Conservation (phyloP, 2,113 vertebrate genomes). For the Vimba vimba region DNA sequence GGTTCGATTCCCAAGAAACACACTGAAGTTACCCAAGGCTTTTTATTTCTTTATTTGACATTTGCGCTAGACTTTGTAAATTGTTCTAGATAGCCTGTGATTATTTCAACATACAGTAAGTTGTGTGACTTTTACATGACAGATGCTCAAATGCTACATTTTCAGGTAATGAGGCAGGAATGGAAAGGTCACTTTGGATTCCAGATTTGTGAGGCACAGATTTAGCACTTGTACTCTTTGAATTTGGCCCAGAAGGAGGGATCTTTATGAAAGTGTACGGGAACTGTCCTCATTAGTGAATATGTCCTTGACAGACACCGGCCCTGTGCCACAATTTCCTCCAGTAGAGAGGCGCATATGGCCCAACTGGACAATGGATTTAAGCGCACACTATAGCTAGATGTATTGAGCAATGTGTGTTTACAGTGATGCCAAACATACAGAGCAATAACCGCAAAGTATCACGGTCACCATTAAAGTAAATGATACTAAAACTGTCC, state of each 20-base stretch:
- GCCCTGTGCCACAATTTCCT: constrained; percentile 8
- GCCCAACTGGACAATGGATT: neutral
- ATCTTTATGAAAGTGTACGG: constrained; percentile 40
- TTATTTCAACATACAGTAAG: neutral
- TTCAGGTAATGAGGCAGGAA: constrained; percentile 33
- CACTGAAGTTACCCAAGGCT: neutral
- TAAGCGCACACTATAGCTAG: neutral
- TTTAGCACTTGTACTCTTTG: constrained; percentile 16
- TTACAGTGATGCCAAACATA: neutral
- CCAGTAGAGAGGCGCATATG: neutral
- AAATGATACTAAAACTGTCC: constrained; percentile 20
- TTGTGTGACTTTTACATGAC: constrained; percentile 33
- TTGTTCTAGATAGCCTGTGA: neutral
- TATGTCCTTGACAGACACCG: constrained; percentile 37
- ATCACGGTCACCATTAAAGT: constrained; percentile 12
- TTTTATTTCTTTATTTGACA: neutral
- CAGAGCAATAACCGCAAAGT: neutral
- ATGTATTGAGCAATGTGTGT: constrained; percentile 22
- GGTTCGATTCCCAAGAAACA: neutral
- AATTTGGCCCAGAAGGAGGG: constrained; percentile 13
- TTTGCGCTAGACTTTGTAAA: neutral
- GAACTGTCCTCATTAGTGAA: constrained; percentile 39
- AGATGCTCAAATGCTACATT: constrained; percentile 22
- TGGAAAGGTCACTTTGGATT: constrained; percentile 41
- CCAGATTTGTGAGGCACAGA: neutral